Evolutionary conservation across 2,113 vertebrate genomes (phyloP).

Genomic region (Turnix velox): DNA sequence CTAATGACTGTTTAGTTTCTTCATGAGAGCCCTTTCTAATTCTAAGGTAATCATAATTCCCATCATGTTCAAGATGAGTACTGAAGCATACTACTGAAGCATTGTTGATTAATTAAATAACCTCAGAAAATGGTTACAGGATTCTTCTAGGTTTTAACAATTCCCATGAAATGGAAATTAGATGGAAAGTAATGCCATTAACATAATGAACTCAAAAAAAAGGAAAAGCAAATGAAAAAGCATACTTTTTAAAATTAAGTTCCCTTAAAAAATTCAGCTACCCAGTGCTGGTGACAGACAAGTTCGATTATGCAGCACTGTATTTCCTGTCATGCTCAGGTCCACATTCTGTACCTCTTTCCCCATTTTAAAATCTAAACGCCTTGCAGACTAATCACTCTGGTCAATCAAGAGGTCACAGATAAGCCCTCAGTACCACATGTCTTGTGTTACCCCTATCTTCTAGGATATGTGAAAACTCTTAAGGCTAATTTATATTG

Average conservation of each 20-base stretch:
- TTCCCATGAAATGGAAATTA: neutral
- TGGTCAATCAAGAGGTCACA: slow-evolving; percentile 24
- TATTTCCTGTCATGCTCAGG: neutral
- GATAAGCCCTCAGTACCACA: neutral
- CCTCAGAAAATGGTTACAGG: neutral
- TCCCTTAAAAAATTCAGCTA: neutral
- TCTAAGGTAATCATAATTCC: neutral
- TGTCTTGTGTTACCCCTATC: neutral
- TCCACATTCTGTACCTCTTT: neutral
- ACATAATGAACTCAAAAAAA: neutral
- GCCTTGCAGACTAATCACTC: neutral
- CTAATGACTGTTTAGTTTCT: neutral
- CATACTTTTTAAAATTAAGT: neutral
- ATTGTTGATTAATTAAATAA: neutral
- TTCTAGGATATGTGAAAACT: slow-evolving; percentile 10
- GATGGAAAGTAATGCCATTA: neutral
- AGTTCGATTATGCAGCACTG: neutral
- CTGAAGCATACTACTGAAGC: neutral
- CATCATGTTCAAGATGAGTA: neutral
- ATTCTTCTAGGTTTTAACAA: neutral
- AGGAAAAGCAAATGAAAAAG: neutral
- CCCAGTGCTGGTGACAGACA: neutral
- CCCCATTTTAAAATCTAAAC: neutral
- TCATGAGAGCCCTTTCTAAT: neutral
- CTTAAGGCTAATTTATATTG: slow-evolving; percentile 3